Conservation (phyloP, 2,888 invertebrate species). For the Crioceris asparagi region DNA sequence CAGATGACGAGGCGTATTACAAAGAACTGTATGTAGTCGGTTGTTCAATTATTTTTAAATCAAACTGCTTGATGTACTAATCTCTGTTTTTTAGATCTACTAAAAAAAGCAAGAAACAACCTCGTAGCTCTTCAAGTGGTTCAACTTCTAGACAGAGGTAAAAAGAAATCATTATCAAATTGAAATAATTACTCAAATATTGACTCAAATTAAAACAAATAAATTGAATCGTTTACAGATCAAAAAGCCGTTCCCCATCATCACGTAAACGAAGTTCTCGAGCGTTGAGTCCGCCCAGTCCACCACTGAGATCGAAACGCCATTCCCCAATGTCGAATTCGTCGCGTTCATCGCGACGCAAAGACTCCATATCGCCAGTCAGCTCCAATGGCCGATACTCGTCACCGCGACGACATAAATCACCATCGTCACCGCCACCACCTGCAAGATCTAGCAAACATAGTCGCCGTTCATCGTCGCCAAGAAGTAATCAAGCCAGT, state of each 20-base stretch:
- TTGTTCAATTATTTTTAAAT: not conserved
- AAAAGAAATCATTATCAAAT: constrained; percentile 17
- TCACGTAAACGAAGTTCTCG: constrained; percentile 32
- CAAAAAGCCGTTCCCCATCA: constrained; percentile 36
- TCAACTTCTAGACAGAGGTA: constrained; percentile 37
- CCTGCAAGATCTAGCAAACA: constrained; percentile 30
- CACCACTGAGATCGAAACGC: constrained; percentile 35
- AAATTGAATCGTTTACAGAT: constrained; percentile 27
- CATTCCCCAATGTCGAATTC: constrained; percentile 33
- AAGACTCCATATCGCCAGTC: constrained; percentile 32
- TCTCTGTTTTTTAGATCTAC: constrained; percentile 36
- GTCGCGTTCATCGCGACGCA: constrained; percentile 29
- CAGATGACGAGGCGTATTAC: constrained; percentile 35
- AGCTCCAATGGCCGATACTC: constrained; percentile 32
- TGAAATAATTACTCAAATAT: too few species aligned
- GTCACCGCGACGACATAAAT: constrained; percentile 30
- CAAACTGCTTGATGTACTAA: constrained; percentile 12
- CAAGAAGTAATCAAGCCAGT: constrained; percentile 25
- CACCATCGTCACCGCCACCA: constrained; percentile 33
- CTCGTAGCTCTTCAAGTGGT: constrained; percentile 36
- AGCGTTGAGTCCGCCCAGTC: constrained; percentile 34
- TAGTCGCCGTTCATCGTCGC: constrained; percentile 32
- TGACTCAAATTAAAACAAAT: not conserved
- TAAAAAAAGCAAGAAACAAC: constrained; percentile 39
- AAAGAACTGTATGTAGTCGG: constrained; percentile 37